Conservation (phyloP, 2,888 invertebrate genomes). For the Hyposoter dolosus region DNA sequence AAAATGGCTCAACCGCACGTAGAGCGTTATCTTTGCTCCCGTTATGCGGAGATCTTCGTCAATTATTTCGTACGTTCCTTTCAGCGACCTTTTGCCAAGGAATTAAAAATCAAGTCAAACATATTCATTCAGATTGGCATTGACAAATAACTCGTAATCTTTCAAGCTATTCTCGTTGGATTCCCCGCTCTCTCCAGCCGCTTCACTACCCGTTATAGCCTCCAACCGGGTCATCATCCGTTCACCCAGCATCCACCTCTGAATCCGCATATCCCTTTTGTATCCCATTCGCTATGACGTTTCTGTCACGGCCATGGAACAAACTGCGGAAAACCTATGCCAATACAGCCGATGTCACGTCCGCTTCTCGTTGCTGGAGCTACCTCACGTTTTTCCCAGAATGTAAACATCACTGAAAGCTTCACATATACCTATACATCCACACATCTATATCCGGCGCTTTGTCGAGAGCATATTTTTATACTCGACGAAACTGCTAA, state of each 20-base stretch:
- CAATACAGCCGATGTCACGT: slow-evolving; percentile 23
- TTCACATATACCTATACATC: neutral
- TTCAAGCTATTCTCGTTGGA: neutral
- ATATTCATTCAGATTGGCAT: neutral
- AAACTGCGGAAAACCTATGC: slow-evolving; percentile 24
- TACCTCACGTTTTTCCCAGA: slow-evolving; percentile 19
- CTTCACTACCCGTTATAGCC: neutral
- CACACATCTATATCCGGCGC: slow-evolving; percentile 6
- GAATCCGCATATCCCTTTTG: slow-evolving; percentile 15
- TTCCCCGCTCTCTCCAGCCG: neutral
- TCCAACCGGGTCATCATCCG: slow-evolving; percentile 1
- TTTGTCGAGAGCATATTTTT: slow-evolving; percentile 7
- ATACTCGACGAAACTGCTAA: slow-evolving; percentile 11
- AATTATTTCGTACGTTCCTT: slow-evolving; percentile 72
- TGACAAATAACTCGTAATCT: neutral
- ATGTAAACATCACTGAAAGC: neutral
- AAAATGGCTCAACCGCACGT: slow-evolving; percentile 78
- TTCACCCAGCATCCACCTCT: neutral
- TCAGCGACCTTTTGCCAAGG: slow-evolving; percentile 74
- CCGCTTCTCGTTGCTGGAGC: slow-evolving; percentile 7
- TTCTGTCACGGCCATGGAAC: neutral
- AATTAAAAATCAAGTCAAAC: neutral
- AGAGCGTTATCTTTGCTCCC: slow-evolving; percentile 73
- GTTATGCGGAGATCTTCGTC: slow-evolving; percentile 71
- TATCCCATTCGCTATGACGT: slow-evolving; percentile 5